Evolutionary conservation across 2,797 vertebrate genomes (phyloP).

Genomic region (Pseudomugil gertrudae): DNA sequence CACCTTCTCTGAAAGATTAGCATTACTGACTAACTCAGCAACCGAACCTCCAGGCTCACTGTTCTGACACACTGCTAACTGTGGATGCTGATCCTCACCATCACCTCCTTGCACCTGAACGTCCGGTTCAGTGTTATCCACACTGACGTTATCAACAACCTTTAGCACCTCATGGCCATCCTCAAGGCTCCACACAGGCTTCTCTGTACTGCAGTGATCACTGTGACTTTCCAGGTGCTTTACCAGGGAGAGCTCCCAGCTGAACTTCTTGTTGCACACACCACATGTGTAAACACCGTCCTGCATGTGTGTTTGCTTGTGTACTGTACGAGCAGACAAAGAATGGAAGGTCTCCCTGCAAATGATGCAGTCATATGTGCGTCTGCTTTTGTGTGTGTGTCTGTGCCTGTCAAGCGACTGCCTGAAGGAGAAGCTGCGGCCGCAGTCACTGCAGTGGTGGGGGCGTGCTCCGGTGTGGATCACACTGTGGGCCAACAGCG

Average conservation of each 20-base stretch:
- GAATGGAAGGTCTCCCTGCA: constrained; percentile 75
- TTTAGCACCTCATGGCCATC: neutral
- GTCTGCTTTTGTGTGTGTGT: constrained; percentile 69
- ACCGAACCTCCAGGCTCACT: neutral
- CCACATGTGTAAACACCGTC: constrained; percentile 26
- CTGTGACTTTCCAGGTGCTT: constrained; percentile 67
- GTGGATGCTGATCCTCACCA: neutral
- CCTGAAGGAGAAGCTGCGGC: constrained; percentile 81
- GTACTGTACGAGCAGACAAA: constrained; percentile 38
- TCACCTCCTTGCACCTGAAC: neutral
- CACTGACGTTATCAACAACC: neutral
- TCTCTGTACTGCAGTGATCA: neutral
- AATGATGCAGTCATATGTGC: constrained; percentile 64
- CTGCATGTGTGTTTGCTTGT: constrained; percentile 57
- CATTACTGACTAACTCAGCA: neutral
- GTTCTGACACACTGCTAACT: neutral
- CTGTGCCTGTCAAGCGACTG: constrained; percentile 81
- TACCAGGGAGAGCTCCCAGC: constrained; percentile 59
- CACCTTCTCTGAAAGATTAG: constrained; percentile 22
- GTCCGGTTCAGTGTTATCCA: neutral
- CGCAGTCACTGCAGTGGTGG: constrained; percentile 76
- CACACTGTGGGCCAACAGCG: constrained; percentile 77
- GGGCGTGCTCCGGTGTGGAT: constrained; percentile 81
- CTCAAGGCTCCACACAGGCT: neutral
- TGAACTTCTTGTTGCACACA: constrained; percentile 61